Evolutionary conservation across 2,113 vertebrate genomes (phyloP), one percentile per base, ranked within the genome.

Genomic region (Campylorhamphus procurvoides): DNA sequence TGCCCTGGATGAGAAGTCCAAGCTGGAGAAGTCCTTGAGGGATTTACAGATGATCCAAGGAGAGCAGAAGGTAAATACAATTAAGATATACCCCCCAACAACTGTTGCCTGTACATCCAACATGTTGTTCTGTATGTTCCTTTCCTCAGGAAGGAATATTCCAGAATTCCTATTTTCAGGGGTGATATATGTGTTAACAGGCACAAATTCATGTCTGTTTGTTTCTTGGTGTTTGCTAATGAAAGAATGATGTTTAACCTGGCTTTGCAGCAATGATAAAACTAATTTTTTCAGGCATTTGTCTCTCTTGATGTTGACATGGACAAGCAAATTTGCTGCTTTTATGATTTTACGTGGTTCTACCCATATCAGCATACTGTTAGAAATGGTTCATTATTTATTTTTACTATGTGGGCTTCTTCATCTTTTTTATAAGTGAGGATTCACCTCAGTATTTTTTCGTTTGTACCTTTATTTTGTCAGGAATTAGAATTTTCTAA

Each of bases 1-100:
- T 87, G 99, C 98, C 2, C 78, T 99, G 59, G 99, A 99, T 84
- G 99, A 99, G 94, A 99, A 98, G 87, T 97, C 97, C 40, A 98
- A 97, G 76, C 97, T 98, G 9, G 98, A 99, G 90, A 97, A 97
- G 68, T 98, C 98, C 27, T 97, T 99, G 84, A 99, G 95, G 81
- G 98, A 99, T 64, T 97, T 99, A 44, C 98, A 98, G 96, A 98
- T 97, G 89, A 96, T 98, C 63, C 98, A 98, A 78, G 98, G 97
- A 53, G 98, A 98, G 83, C 97, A 99, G 35, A 98, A 99, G 98
- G 99, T 99, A 81, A 81, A 56, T 50, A 28, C 11, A 35, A 27
- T n/a, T 20, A n/a, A 50, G 59, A 56, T 49, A 83, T 37, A 7
- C 2, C 1, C 25, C 4, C 12, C 25, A 12, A 14, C 20, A 44